Base-by-base conservation (phyloP, 2,113 vertebrate species). In the Petroica traversi region DNA sequence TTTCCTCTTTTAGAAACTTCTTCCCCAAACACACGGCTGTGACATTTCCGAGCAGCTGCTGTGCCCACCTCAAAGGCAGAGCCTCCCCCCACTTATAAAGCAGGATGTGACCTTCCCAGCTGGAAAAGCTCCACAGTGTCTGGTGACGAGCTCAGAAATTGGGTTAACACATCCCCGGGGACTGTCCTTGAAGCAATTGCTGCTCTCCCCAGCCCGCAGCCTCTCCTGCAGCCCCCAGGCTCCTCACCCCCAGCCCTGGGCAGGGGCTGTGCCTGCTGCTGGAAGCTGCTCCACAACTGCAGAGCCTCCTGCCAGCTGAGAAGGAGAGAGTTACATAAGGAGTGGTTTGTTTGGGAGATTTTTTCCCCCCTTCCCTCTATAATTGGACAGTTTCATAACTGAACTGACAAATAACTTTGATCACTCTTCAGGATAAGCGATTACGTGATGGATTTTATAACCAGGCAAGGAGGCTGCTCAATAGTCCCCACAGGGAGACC, bases 401-500 rank as follows among this genome's bases (percentile, higher is more conserved):
- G 14, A 94, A 43, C 92, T 96, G 94, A 96, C 95, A 96, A 96
- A 96, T 97, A 97, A 95, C 91, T 97, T 91, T 93, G 95, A 93
- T 95, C 90, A 85, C 84, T 97, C 87, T 74, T 94, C 88, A 89
- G 93, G 73, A 94, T 86, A 85, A 86, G 59, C 55, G 67, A 71
- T 86, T 93, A 92, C 54, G 77, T 89, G 95, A 97, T 66, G 71
- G 29, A 83, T 96, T 96, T 97, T 94, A 57, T 90, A 93, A 96
- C 46, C 26, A 89, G 91, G 75, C 73, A 85, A 96, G 75, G 62
- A 91, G 75, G 81, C 26, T 71, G 89, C 75, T 95, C 87, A 24
- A 41, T n/a, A 54, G 82, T 81, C 88, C 89, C 91, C 73, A 22
- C 6, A 33, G 91, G 72, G 81, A 96, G 68, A 62, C 61, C 51